Base-by-base conservation (phyloP, 2,888 invertebrate genomes). In the Gymnoscelis rufifasciata region DNA sequence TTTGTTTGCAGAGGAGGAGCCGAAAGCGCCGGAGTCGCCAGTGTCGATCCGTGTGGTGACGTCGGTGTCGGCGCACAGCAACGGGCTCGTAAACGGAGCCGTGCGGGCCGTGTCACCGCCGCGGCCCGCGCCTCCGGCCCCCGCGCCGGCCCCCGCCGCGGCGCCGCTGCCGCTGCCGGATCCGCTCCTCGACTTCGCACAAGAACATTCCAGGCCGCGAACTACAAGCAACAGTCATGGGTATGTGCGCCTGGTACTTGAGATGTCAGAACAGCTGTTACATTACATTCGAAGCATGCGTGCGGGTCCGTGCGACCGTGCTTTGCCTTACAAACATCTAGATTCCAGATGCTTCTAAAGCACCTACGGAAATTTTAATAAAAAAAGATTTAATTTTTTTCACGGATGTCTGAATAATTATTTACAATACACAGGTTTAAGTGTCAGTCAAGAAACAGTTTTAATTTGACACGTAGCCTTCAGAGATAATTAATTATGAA, bases 171-270 rank as follows among this genome's bases (percentile, higher is more conserved):
- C 56, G 64, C 72, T 19, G 67, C 64, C 70, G 68, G 71, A 74
- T 56, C 68, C 77, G 52, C 71, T 74, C 71, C 76, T 78, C 72
- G 84, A 86, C 69, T 84, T 81, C 72, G 76, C 77, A 80, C 83
- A 83, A 78, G 87, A 89, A 84, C 88, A 86, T 84, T 88, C 88
- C 81, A 87, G 88, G 74, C 82, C 83, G 69, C 81, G 86, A 60
- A 78, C 82, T 60, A 74, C 77, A 55, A 88, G 79, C 71, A 83
- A 65, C 71, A 83, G 81, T 70, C 86, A 86, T 72, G 88, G 87
- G 88, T 89, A 72, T 80, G 76, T 65, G 64, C 54, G 64, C 82
- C 82, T 84, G 66, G 83, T 86, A 79, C 46, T 57, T 52, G 53
- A 64, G 70, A 70, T 75, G 73, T 76, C 70, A 56, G 46, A 72